Percentiles rank a stretch among this genome's conserved stretches.
Evolutionary conservation across 2,888 invertebrate genomes (phyloP).

Genomic region (Athalia circularis): DNA sequence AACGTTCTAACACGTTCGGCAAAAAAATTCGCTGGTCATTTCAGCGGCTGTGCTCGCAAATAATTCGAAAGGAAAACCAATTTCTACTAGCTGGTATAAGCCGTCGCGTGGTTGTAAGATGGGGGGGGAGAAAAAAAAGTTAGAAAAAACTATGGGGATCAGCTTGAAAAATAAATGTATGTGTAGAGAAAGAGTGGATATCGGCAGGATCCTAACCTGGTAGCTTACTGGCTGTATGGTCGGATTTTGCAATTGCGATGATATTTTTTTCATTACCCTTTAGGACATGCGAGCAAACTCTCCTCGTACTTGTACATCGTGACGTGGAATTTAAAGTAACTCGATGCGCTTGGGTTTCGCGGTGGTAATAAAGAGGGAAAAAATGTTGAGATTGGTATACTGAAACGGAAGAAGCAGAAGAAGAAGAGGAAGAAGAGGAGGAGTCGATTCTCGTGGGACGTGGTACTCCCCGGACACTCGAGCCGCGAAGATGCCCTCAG

Average conservation of each 20-base stretch:
- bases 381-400: slow-evolving; percentile 23
- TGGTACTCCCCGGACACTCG: slow-evolving; percentile 40
- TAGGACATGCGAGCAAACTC: slow-evolving; percentile 55
- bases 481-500: slow-evolving; percentile 37
- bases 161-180: background rate
- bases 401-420: slow-evolving; percentile 20
- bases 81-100: no score
- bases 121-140: no score
- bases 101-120: no score
- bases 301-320: slow-evolving; percentile 21
- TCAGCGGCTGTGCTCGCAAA: no score
- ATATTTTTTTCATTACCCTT: slow-evolving; percentile 62
- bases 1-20: no score
- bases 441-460: slow-evolving; percentile 30
- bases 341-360: background rate
- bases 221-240: background rate
- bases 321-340: slow-evolving; percentile 33
- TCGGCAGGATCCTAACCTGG: background rate
- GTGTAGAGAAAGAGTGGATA: slow-evolving; percentile 13
- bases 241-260: slow-evolving; percentile 15
- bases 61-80: no score
- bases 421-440: background rate
- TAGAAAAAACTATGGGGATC: background rate
- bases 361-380: slow-evolving; percentile 20
- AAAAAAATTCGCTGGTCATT: no score